phyloP scores from a whole-genome alignment of 2,797 vertebrate species.

The Acanthurus lineatus region DNA sequence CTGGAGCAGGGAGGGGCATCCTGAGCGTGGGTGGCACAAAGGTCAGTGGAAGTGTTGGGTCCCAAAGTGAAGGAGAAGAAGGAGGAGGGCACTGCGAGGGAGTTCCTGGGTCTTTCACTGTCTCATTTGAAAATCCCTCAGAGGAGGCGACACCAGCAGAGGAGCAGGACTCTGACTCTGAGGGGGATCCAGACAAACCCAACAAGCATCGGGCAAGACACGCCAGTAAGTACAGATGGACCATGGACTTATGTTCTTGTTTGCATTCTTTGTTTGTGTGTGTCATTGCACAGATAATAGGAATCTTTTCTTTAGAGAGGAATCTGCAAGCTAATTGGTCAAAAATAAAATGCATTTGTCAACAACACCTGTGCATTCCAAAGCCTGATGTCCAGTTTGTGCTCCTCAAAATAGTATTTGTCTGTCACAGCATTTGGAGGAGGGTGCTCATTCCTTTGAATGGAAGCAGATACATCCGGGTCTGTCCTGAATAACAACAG shows the following conservation, averaged over 20 bases:
- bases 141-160: slow-evolving; percentile 85
- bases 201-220: slow-evolving; percentile 95
- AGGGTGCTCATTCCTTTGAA: slow-evolving; percentile 58
- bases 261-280: background rate
- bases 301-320: slow-evolving; percentile 21
- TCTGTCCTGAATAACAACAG: slow-evolving; percentile 45
- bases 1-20: slow-evolving; percentile 72
- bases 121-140: slow-evolving; percentile 91
- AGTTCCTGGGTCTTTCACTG: slow-evolving; percentile 89
- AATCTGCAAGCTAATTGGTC: slow-evolving; percentile 35
- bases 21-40: slow-evolving; percentile 82
- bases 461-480: slow-evolving; percentile 57
- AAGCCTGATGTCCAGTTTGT: slow-evolving; percentile 47
- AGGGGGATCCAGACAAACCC: slow-evolving; percentile 90
- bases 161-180: slow-evolving; percentile 86
- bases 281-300: background rate
- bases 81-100: slow-evolving; percentile 89
- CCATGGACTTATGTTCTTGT: background rate
- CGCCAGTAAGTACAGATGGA: slow-evolving; percentile 91
- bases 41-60: slow-evolving; percentile 82
- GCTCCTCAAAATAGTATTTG: slow-evolving; percentile 74
- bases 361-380: slow-evolving; percentile 66
- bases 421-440: slow-evolving; percentile 42
- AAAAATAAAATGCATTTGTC: slow-evolving; percentile 55
- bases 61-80: slow-evolving; percentile 87